Base-by-base conservation (phyloP, 2,797 vertebrate species). In the Macropodus opercularis region DNA sequence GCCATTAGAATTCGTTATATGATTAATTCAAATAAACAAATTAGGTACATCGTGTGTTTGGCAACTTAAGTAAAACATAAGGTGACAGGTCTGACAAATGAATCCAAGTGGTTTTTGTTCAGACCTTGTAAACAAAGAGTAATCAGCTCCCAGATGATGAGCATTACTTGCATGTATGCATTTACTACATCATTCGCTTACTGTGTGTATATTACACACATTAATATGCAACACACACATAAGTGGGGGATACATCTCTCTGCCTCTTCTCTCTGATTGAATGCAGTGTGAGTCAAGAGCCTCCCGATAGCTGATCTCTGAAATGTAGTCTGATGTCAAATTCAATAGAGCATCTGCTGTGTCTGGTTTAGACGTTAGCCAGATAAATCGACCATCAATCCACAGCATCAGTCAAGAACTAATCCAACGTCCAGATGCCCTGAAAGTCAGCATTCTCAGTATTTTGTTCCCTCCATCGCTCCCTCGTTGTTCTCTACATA, bases 291-390 rank as follows among this genome's bases (percentile, higher is more conserved):
- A 55, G 47, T 19, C 57, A 59, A 51, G 40, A 70, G 35, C 38
- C 23, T 57, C 35, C 52, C 18, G 49, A 81, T 44, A 68, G 49
- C 29, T 9, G 48, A 67, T 55, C 31, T 49, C 14, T 52, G 39
- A 79, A 58, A 68, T 59, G 35, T 10, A 38, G 31, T 7, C 36
- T 29, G 49, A 67, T 76, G 74, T 72, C 49, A 59, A 76, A 84
- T 78, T 80, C 50, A 80, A 73, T 67, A 31, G 39, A 52, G 76
- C 80, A 79, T 81, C 77, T 80, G 73, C 58, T 68, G 32, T 36
- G 63, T 85, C 86, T 84, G 84, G 44, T 83, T 77, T 59, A 67
- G 83, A 63, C 73, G 83, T 87, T 76, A 86, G 42, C 71, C 56
- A 50, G 65, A 81, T 64, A 74, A 79, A 84, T 68, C 72, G 77